These are phyloP conservation scores for Emydoidea blandingii DNA, from an alignment of 2,797 vertebrate genomes.

Conservation along the genomic window DNA sequence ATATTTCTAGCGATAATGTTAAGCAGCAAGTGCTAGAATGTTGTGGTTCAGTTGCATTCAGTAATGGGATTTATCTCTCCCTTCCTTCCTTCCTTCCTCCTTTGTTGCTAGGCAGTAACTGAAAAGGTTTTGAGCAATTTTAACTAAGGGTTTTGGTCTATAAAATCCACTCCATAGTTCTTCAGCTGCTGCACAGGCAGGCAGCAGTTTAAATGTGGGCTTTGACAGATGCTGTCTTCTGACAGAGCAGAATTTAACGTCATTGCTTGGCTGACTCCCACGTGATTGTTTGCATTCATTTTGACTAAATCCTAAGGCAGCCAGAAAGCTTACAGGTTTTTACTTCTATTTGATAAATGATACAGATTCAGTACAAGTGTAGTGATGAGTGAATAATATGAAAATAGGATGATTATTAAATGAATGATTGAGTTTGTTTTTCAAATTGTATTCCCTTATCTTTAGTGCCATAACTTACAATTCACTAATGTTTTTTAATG, in stretches of 20 bases:
- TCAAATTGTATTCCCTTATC: slow-evolving; percentile 46
- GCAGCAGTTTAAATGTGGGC: slow-evolving; percentile 87
- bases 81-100: slow-evolving; percentile 63
- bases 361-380: slow-evolving; percentile 27
- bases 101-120: slow-evolving; percentile 84
- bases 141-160: slow-evolving; percentile 67
- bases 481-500: slow-evolving; percentile 57
- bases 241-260: slow-evolving; percentile 89
- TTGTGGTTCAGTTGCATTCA: slow-evolving; percentile 65
- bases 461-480: slow-evolving; percentile 26
- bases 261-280: slow-evolving; percentile 85
- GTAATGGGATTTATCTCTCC: slow-evolving; percentile 74
- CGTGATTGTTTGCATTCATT: slow-evolving; percentile 89
- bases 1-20: slow-evolving; percentile 77
- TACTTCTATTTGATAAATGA: slow-evolving; percentile 64
- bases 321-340: slow-evolving; percentile 70
- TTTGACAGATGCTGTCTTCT: slow-evolving; percentile 89
- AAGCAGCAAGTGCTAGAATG: slow-evolving; percentile 66
- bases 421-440: slow-evolving; percentile 55
- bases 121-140: slow-evolving; percentile 65
- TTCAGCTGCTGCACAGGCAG: slow-evolving; percentile 83
- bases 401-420: slow-evolving; percentile 65
- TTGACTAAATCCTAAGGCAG: slow-evolving; percentile 81
- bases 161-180: slow-evolving; percentile 78
- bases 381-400: slow-evolving; percentile 57